Base-by-base conservation (phyloP, 1,140 invertebrate species). In the Sinella curviseta region DNA sequence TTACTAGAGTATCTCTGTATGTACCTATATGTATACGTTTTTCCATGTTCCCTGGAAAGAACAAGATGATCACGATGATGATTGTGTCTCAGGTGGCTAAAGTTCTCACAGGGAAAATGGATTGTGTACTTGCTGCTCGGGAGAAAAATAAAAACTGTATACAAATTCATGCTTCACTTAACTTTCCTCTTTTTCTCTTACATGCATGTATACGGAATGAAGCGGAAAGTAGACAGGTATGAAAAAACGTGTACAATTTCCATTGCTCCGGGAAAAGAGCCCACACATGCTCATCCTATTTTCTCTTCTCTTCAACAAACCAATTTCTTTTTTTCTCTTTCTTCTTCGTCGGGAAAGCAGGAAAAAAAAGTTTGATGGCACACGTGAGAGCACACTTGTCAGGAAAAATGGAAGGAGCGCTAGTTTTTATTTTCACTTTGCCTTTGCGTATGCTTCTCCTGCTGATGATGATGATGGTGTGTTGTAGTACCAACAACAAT, bases 21-120 rank as follows among this genome's bases (percentile, higher is more conserved):
- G n/a, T n/a, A n/a, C n/a, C n/a, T n/a, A n/a, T n/a, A n/a, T n/a
- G n/a, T n/a, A n/a, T n/a, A n/a, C n/a, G n/a, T n/a, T n/a, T n/a
- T n/a, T n/a, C n/a, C n/a, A n/a, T n/a, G n/a, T n/a, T n/a, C n/a
- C n/a, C n/a, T n/a, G n/a, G n/a, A n/a, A 48, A 48, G 20, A 48
- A 48, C 8, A 48, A 48, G 24, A 26, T 60, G 12, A 70, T 70
- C 3, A 79, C 78, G 74, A 79, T 81, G 74, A 79, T 79, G 76
- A 81, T 79, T 77, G 78, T 77, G 80, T 81, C 80, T 81, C 80
- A 81, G 80, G 80, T 81, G 80, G 78, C 26, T 75, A 26, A 75
- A 34, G 78, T 81, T 81, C 80, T 76, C 80, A 48, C 39, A 81
- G 80, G 57, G 76, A 78, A 74, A 55, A 77, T 65, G 36, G 36